Conservation (phyloP, 2,888 invertebrate genomes). For the Macrophya annulata region DNA sequence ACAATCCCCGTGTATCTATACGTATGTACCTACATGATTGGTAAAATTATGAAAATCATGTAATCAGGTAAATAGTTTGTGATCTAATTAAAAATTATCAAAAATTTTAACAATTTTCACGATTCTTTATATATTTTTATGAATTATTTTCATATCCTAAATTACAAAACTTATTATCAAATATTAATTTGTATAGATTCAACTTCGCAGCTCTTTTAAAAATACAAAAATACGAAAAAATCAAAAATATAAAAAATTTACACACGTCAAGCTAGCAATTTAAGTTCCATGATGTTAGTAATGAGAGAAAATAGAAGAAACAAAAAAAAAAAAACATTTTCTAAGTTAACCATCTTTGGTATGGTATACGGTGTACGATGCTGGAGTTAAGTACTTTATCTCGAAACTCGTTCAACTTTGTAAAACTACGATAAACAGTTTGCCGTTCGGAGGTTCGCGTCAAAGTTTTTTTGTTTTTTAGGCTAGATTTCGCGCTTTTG, state of each 20-base stretch:
- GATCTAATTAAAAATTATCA: not conserved
- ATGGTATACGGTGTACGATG: not conserved
- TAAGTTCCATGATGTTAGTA: not conserved
- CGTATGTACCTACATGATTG: not conserved
- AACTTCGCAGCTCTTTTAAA: not conserved
- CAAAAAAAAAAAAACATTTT: no score
- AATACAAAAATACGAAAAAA: not conserved
- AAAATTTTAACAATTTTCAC: not conserved
- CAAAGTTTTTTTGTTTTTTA: constrained; percentile 16
- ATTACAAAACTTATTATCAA: not conserved
- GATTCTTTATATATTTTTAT: not conserved
- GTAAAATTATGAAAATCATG: not conserved
- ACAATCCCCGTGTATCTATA: not conserved
- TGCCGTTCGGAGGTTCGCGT: not conserved
- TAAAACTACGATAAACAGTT: constrained; percentile 52
- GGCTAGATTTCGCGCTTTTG: not conserved
- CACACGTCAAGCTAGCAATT: constrained; percentile 19
- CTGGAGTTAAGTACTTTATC: constrained; percentile 38
- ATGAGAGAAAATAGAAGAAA: not conserved
- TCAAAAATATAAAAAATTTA: not conserved
- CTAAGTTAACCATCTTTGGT: constrained; percentile 24
- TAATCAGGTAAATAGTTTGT: not conserved
- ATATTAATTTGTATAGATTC: not conserved
- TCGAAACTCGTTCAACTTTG: constrained; percentile 50
- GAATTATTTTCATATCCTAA: not conserved